A percentile compares a stretch with the other conserved stretches of the same genome.
Conservation (phyloP, 2,888 invertebrate genomes). For the Pantelozetes paolii region DNA sequence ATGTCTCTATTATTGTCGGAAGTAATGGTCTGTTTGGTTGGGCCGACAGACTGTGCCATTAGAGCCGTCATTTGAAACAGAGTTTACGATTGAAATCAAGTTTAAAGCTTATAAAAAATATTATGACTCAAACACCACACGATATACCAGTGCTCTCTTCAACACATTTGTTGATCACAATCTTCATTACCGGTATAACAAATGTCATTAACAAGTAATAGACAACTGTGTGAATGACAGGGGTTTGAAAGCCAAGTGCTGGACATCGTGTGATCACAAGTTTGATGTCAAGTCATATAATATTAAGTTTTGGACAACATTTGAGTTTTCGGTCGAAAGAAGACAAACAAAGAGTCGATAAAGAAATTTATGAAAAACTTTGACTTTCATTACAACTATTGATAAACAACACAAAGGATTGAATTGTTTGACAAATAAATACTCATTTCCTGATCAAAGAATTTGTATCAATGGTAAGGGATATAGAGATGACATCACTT, state of each 20-base stretch:
- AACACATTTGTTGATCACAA: neutral
- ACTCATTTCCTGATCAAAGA: no score
- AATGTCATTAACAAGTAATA: no score
- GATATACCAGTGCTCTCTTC: neutral
- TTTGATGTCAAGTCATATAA: neutral
- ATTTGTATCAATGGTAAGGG: no score
- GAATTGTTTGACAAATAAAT: no score
- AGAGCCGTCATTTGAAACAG: slow-evolving; percentile 21
- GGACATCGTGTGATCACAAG: neutral
- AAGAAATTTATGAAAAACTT: neutral
- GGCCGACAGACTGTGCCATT: slow-evolving; percentile 15
- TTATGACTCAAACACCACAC: neutral
- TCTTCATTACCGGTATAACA: neutral
- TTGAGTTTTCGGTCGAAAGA: neutral
- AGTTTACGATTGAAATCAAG: neutral
- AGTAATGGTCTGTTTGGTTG: slow-evolving; percentile 1
- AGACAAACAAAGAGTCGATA: neutral
- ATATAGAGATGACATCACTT: no score
- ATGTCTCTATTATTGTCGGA: neutral
- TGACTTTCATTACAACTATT: neutral
- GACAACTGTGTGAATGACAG: neutral
- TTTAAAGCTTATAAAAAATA: neutral
- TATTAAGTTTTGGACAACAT: neutral
- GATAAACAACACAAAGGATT: no score
- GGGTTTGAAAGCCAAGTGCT: neutral